Base-by-base conservation (phyloP, 2,797 vertebrate genomes). In the Karalla daura region DNA sequence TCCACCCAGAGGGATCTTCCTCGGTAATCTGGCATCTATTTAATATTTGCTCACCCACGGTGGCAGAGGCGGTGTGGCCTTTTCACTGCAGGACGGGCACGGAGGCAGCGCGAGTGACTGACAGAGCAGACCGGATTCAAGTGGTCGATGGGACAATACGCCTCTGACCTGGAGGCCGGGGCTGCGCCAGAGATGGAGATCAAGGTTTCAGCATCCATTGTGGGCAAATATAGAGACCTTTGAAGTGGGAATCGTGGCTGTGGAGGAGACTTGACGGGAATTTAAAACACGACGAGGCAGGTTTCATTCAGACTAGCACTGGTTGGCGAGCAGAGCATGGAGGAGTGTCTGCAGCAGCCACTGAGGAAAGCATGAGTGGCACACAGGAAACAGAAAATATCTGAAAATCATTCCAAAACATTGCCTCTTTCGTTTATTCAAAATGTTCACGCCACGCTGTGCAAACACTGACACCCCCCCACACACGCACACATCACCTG, bases 11-110 rank as follows among this genome's bases (percentile, higher is more conserved):
- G 63, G 66, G 66, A 66, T 63, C 39, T 54, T 63, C 66, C 60
- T 78, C 74, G 60, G 54, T 69, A 76, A 79, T 72, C 68, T 63
- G 74, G 53, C 56, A 73, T 62, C 54, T 59, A 28, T 70, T 80
- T 81, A 70, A 73, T 82, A 83, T 88, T 67, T 71, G 70, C 69
- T 81, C 71, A 55, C 55, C 53, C 60, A 40, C 58, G 39, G 69
- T 36, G 68, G 40, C 51, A 35, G n/a, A 63, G 52, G 47, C 50
- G 32, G 55, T 17, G 55, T 75, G 74, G 82, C 74, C 63, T 86
- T 85, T 86, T 76, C 78, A 74, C 62, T 47, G 50, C 9, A 1
- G 43, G 45, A 67, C 55, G 54, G 53, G 47, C 62, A 66, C 20
- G 51, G 37, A 63, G 56, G 32, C 17, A 67, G 53, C 45, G 45